Evolutionary conservation across 1,140 invertebrate genomes (phyloP).

Genomic region (Amyelois transitella): DNA sequence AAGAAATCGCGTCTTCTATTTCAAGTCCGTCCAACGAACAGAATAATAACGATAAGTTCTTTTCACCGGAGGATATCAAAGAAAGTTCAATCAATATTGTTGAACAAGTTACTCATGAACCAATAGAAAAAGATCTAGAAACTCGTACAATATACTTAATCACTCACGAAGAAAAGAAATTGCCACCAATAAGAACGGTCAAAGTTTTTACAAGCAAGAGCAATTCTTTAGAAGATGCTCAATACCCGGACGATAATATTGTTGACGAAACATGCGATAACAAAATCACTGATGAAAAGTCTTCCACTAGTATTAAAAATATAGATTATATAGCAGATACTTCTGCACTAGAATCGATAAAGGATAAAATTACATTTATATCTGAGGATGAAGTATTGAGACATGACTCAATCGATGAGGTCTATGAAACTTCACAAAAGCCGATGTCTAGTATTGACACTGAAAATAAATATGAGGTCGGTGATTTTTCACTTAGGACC

Average conservation of each 20-base stretch:
- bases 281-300: conserved; percentile 30
- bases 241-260: conserved; percentile 18
- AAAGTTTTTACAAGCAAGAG: conserved; percentile 75
- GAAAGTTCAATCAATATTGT: conserved; percentile 38
- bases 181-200: conserved; percentile 78
- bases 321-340: neutral
- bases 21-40: conserved; percentile 34
- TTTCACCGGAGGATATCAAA: conserved; percentile 31
- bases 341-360: neutral
- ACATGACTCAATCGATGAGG: neutral
- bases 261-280: conserved; percentile 13
- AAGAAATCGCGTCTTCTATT: conserved; percentile 8
- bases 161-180: conserved; percentile 80
- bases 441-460: neutral
- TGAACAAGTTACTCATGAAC: conserved; percentile 46
- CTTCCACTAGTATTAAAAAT: conserved; percentile 18
- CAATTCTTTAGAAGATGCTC: conserved; percentile 44
- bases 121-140: conserved; percentile 49
- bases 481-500: too few relatives aligned
- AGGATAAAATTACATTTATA: neutral
- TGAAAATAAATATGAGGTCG: neutral
- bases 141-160: conserved; percentile 79
- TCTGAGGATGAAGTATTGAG: too few relatives aligned
- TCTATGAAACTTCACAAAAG: neutral
- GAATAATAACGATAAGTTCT: conserved; percentile 62